Percentiles rank a stretch among this genome's conserved stretches.
These are phyloP conservation scores for Drosophila neutralis DNA, from an alignment of 2,888 invertebrate species.

Conservation along the genomic window DNA sequence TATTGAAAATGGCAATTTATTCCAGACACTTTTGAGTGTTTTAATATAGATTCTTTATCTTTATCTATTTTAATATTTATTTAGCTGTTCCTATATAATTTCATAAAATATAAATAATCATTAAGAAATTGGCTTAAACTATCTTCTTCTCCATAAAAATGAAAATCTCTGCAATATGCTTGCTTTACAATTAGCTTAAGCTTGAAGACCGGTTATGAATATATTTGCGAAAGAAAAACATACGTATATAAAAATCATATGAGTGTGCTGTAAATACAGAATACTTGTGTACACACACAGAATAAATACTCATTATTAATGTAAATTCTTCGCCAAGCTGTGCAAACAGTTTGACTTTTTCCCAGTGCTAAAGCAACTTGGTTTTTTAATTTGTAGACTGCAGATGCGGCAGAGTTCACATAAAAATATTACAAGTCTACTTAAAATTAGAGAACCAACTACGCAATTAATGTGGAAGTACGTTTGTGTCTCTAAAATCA, in stretches of 20 bases:
- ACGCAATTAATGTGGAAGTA: background rate
- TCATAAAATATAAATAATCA: background rate
- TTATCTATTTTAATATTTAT: background rate
- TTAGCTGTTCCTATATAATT: background rate
- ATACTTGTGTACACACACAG: background rate
- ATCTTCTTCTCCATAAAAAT: background rate
- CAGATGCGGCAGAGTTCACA: background rate
- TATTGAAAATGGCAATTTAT: background rate
- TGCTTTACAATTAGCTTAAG: background rate
- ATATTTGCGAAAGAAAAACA: background rate
- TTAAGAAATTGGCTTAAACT: background rate
- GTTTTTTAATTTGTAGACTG: background rate
- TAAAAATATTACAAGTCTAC: background rate
- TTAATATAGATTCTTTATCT: background rate
- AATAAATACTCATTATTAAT: slow-evolving; percentile 15
- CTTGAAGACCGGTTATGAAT: background rate
- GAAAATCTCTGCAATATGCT: background rate
- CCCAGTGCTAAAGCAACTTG: slow-evolving; percentile 7
- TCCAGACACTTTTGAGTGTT: background rate
- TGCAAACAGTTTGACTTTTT: slow-evolving; percentile 28
- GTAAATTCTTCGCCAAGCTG: slow-evolving; percentile 1
- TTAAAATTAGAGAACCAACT: background rate
- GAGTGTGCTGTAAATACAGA: background rate
- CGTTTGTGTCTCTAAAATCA: background rate
- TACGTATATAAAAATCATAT: background rate